Evolutionary conservation across 2,113 vertebrate genomes (phyloP), one percentile per base, ranked within the genome.

Genomic region (Dipodomys stephensi): DNA sequence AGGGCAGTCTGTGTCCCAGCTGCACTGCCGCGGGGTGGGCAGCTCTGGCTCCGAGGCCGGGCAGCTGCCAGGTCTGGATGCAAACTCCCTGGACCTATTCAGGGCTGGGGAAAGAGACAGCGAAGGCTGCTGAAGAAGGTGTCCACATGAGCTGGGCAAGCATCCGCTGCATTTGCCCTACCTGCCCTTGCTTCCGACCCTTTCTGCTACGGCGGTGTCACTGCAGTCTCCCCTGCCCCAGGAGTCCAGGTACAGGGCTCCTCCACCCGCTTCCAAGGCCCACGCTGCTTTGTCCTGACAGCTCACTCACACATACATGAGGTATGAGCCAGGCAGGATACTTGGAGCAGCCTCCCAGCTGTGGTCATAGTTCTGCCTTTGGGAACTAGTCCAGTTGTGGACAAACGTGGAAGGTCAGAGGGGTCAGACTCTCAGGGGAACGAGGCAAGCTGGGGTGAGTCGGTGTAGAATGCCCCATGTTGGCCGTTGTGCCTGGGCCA

Each of bases 21-120:
- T 94, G 88, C 99, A 99, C 0, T 44, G 44, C 0, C 46, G 46
- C 15, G 87, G 92, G 94, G 92, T 83, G 62, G 83, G 62, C 15
- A 53, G 69, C 88, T 65, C 91, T 3, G n/a, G 73, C 57, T 74
- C 94, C 77, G 95, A 83, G 8, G 5, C 19, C 18, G 98, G 99
- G 97, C 99, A 99, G 83, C 87, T 87, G 90, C 99, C 99, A 35
- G 99, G 99, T 95, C 98, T 99, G 65, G 98, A 98, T 44, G 98
- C 95, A 96, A 99, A 98, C 92, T 98, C 97, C 18, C 20, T 71
- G 88, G 97, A 98, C 94, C 96, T 98, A 84, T 98, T 98, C 94
- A 98, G 94, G 83, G 98, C 99, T 98, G 96, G 68, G 88, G 4
- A 80, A 95, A 0, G 83, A 93, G 73, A 95, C 30, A 76, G 15